phyloP scores from a whole-genome alignment of 2,113 vertebrate species.

The Poecile atricapillus region DNA sequence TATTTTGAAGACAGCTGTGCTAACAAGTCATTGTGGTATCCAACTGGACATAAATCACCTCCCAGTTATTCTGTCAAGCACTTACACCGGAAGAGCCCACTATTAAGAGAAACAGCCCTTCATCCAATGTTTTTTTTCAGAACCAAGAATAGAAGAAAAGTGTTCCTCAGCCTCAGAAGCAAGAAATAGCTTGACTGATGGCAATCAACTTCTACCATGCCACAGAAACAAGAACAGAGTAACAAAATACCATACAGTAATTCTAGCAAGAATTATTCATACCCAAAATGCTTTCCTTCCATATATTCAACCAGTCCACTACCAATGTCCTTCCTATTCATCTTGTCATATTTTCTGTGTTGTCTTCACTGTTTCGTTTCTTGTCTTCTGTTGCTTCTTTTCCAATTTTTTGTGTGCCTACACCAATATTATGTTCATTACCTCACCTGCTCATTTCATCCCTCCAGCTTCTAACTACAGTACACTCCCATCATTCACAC shows the following conservation, averaged over 20 bases:
- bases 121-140: neutral
- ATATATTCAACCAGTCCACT: neutral
- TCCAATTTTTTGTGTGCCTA: neutral
- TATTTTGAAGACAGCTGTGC: neutral
- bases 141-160: neutral
- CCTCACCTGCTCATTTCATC: neutral
- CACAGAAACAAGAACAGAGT: neutral
- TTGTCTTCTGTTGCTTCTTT: neutral
- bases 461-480: neutral
- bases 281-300: neutral
- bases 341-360: neutral
- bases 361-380: neutral
- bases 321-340: neutral
- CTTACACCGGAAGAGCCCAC: neutral
- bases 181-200: neutral
- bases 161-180: neutral
- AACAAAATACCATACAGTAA: neutral
- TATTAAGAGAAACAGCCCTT: neutral
- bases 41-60: neutral
- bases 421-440: neutral
- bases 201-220: neutral
- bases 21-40: neutral
- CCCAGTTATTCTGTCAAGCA: neutral
- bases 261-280: neutral
- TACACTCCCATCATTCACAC: neutral